Conservation (phyloP, 2,797 vertebrate species). For the Acomys russatus region DNA sequence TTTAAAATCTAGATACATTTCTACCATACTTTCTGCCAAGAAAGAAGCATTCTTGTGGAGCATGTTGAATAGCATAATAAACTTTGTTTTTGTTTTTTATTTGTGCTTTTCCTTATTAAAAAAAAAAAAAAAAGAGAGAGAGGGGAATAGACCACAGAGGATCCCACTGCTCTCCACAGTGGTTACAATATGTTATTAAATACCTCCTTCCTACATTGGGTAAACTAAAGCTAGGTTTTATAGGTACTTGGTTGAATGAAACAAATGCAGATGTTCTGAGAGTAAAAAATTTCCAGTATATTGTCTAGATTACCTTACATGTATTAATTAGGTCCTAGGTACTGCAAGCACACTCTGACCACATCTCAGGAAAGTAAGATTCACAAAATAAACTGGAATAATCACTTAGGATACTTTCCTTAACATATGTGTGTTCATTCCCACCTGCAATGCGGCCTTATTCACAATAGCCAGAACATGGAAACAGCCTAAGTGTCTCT, state of each 20-base stretch:
- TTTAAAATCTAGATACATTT: neutral
- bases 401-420: neutral
- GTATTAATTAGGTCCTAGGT: neutral
- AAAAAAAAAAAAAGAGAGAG: neutral
- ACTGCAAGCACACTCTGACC: too few species aligned
- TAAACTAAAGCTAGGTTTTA: neutral
- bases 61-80: too few species aligned
- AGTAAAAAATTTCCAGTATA: neutral
- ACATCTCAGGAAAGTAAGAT: neutral
- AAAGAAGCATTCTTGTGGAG: too few species aligned
- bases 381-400: neutral
- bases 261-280: neutral
- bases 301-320: neutral
- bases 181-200: neutral
- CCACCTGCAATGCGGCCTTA: too few species aligned
- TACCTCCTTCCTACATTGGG: neutral
- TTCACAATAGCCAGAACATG: too few species aligned
- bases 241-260: neutral
- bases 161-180: neutral
- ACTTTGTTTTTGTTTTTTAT: too few species aligned
- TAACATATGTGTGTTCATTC: neutral
- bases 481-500: too few species aligned
- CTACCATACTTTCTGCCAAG: neutral
- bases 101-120: neutral
- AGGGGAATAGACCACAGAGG: neutral